Evolutionary conservation across 2,888 invertebrate genomes (phyloP).

Genomic region (Synanthedon tipuliformis): DNA sequence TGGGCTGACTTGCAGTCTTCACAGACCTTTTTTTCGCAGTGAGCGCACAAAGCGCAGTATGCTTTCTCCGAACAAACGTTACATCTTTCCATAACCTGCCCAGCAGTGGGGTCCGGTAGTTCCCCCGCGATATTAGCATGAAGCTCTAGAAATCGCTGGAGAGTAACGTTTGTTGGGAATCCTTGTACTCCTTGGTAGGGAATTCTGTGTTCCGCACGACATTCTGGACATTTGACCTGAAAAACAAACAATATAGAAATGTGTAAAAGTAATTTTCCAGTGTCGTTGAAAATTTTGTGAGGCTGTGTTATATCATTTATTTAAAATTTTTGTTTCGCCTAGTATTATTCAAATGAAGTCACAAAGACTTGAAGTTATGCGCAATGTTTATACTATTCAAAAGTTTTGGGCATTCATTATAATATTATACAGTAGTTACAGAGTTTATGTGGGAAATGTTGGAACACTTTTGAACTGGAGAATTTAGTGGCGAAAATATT

Average conservation of each 20-base stretch:
- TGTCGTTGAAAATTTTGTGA: neutral
- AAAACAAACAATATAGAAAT: conserved; percentile 5
- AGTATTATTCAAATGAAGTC: neutral
- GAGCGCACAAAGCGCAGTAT: conserved; percentile 88
- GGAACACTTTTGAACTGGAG: neutral
- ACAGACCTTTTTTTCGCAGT: conserved; percentile 98
- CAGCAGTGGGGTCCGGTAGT: conserved; percentile 89
- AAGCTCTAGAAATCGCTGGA: conserved; percentile 93
- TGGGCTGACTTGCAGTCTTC: conserved; percentile 96
- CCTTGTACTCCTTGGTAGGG: conserved; percentile 95
- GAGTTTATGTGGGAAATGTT: neutral
- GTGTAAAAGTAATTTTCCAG: neutral
- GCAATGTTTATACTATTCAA: neutral
- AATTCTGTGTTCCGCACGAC: conserved; percentile 95
- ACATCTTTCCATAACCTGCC: conserved; percentile 93
- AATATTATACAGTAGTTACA: neutral
- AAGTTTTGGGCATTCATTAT: neutral
- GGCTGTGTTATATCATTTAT: neutral
- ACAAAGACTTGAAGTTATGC: neutral
- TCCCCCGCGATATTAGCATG: conserved; percentile 94
- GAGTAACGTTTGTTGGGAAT: conserved; percentile 95
- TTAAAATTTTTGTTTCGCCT: neutral
- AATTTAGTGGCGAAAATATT: neutral
- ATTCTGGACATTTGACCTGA: conserved; percentile 97
- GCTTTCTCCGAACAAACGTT: conserved; percentile 94